Evolutionary conservation across 1,140 invertebrate species (phyloP), one percentile per base, ranked within the genome.

Genomic region (Lasaia peninsularis): DNA sequence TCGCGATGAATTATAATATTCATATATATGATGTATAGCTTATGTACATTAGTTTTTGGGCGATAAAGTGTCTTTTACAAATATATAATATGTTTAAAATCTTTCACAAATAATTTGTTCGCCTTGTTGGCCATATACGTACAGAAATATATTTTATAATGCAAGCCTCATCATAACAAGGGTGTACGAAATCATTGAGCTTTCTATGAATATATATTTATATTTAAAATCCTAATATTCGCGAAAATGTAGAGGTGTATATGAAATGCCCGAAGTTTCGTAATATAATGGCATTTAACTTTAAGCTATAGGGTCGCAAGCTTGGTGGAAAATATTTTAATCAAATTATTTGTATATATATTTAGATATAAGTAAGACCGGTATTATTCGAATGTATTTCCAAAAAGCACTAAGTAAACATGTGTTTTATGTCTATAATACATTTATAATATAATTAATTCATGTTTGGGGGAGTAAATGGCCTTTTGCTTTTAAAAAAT

Each of bases 151-250:
- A 66, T 68, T 69, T 69, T 72, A 61, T 66, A 74, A 69, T 67
- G 69, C 71, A 65, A 76, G 74, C 78, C 77, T 80, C 79, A 73
- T 69, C 54, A 67, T 69, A 61, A 81, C 69, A 86, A 86, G 82
- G 78, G 80, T 82, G 71, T 82, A 71, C 73, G 75, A 72, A 86
- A 86, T 69, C 71, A 73, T 78, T 84, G 83, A 86, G 83, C 83
- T 86, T 86, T 75, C 71, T 73, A 75, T 78, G 73, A 74, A 71
- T 69, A 79, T 81, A 76, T 77, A 81, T 79, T 71, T 70, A 57
- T 72, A 73, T 67, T 67, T 65, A 68, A 72, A 67, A 28, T 67
- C 55, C 60, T 65, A 70, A 65, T 63, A 73, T 60, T 62, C 63
- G 66, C 69, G 56, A 28, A 61, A 64, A 63, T 57, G 16, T 59